Conservation (phyloP, 1,140 invertebrate species). For the Brachionus koreanus region DNA sequence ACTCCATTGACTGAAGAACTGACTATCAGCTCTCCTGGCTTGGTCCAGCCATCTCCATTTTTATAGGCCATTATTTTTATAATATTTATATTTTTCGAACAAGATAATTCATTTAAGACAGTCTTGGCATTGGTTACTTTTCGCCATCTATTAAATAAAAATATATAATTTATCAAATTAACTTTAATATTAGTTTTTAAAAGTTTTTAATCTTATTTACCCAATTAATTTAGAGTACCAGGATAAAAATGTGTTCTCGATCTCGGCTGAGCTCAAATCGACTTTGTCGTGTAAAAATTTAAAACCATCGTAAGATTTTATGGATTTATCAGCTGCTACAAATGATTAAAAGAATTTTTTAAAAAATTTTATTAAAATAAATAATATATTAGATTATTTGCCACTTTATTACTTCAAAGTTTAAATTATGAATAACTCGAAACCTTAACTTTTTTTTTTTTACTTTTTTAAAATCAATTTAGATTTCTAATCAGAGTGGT, state of each 20-base stretch:
- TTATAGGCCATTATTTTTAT: constrained; percentile 57
- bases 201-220: neutral
- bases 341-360: neutral
- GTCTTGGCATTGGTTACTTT: constrained; percentile 51
- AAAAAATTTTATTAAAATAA: neutral
- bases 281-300: constrained; percentile 56
- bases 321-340: neutral
- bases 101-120: constrained; percentile 55
- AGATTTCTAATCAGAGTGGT: too few relatives aligned
- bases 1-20: constrained; percentile 57
- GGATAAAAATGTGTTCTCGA: constrained; percentile 51
- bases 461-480: too few relatives aligned
- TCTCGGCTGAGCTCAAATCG: constrained; percentile 55
- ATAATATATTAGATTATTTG: too few relatives aligned
- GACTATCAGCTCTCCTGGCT: constrained; percentile 53
- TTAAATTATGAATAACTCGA: too few relatives aligned
- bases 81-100: constrained; percentile 50
- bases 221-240: constrained; percentile 51
- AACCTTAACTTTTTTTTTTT: too few relatives aligned
- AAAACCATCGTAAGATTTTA: constrained; percentile 45
- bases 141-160: constrained; percentile 46
- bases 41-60: constrained; percentile 56
- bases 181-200: too few relatives aligned
- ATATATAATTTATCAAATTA: too few relatives aligned
- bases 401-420: too few relatives aligned